These are phyloP conservation scores for Pangasius sanitwongsei DNA, from an alignment of 2,797 vertebrate genomes.

Conservation along the genomic window DNA sequence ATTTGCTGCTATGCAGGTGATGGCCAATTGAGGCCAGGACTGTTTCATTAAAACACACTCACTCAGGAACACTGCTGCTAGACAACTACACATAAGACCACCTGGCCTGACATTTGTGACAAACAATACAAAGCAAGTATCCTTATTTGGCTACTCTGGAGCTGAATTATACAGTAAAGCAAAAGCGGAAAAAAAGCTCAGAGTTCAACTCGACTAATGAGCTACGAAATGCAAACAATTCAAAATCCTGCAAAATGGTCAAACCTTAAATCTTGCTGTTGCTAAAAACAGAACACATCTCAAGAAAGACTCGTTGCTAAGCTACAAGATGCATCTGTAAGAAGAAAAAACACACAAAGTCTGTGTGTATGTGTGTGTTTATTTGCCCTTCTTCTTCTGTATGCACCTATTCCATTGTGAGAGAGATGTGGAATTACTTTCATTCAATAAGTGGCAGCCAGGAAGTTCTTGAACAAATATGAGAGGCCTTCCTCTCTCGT, in stretches of 20 bases:
- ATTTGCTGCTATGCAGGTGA: slow-evolving; percentile 48
- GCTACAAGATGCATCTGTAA: slow-evolving; percentile 61
- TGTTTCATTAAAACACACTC: slow-evolving; percentile 49
- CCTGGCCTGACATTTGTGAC: slow-evolving; percentile 22
- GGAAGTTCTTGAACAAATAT: slow-evolving; percentile 74
- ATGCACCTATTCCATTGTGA: slow-evolving; percentile 49
- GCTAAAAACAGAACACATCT: slow-evolving; percentile 54
- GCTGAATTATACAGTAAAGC: slow-evolving; percentile 23
- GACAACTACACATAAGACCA: neutral
- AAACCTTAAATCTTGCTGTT: slow-evolving; percentile 45
- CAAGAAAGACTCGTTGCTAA: slow-evolving; percentile 59
- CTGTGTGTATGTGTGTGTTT: slow-evolving; percentile 23
- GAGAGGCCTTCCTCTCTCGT: slow-evolving; percentile 59
- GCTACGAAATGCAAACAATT: slow-evolving; percentile 8
- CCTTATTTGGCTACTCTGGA: slow-evolving; percentile 28
- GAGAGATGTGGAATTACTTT: slow-evolving; percentile 60
- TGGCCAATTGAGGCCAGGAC: slow-evolving; percentile 39
- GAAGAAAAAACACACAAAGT: slow-evolving; percentile 27
- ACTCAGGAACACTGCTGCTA: slow-evolving; percentile 4
- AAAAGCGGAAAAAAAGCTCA: slow-evolving; percentile 9
- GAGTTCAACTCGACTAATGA: slow-evolving; percentile 47
- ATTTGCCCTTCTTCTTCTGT: slow-evolving; percentile 35
- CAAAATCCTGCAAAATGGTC: slow-evolving; percentile 38
- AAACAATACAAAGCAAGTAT: slow-evolving; percentile 12
- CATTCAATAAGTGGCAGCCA: slow-evolving; percentile 67